Evolutionary conservation across 2,888 invertebrate species (phyloP).

Genomic region (Hypomecis punctinalis): DNA sequence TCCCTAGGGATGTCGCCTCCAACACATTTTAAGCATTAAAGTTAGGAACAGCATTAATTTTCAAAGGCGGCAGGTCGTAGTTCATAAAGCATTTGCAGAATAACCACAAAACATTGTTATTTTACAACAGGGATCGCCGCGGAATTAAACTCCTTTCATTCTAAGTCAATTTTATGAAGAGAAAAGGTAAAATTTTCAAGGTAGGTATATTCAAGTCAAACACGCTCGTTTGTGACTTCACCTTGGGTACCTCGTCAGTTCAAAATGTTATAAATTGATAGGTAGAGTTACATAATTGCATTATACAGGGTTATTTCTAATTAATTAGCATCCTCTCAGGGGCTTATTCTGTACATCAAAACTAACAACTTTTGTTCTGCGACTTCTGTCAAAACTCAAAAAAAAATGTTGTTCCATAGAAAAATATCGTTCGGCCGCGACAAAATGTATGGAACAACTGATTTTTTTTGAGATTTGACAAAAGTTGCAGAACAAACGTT

Average conservation of each 20-base stretch:
- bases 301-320: too few relatives aligned
- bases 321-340: too few relatives aligned
- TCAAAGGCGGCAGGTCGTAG: slow-evolving; percentile 15
- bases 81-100: slow-evolving; percentile 23
- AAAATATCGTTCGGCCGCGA: too few relatives aligned
- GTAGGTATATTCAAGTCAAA: background rate
- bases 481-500: too few relatives aligned
- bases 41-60: slow-evolving; percentile 21
- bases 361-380: too few relatives aligned
- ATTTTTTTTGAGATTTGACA: too few relatives aligned
- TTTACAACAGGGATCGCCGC: slow-evolving; percentile 31
- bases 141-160: slow-evolving; percentile 16
- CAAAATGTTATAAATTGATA: background rate
- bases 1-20: background rate
- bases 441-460: too few relatives aligned
- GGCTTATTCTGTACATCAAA: too few relatives aligned
- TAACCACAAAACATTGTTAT: slow-evolving; percentile 40
- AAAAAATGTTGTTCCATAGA: too few relatives aligned
- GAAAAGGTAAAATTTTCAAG: slow-evolving; percentile 1
- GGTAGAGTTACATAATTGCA: background rate
- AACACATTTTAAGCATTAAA: slow-evolving; percentile 18
- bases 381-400: too few relatives aligned
- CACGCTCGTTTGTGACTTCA: background rate
- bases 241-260: background rate
- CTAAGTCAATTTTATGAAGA: slow-evolving; percentile 7